Base-by-base conservation (phyloP, 2,113 vertebrate genomes). In the Sinosuthora webbiana region DNA sequence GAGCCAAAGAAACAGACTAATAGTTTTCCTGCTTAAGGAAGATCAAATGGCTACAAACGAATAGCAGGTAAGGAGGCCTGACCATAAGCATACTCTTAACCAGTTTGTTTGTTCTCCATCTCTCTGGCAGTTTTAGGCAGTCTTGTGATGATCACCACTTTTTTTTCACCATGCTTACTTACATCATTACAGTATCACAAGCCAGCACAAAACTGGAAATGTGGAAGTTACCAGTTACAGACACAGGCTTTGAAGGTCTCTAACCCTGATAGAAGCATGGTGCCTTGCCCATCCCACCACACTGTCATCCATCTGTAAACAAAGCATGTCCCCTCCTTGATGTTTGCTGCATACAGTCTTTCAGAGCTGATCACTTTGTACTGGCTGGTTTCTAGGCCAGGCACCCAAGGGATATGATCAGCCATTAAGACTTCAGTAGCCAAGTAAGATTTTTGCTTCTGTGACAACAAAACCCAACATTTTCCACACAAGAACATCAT, bases 231-330 rank as follows among this genome's bases (percentile, higher is more conserved):
- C 33, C 15, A 73, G 56, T 15, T 39, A 31, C 3, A 52, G 49
- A 56, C 27, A 37, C 3, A 56, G 16, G 25, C 37, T 76, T 76
- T 60, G 63, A 78, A 62, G 37, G 56, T 35, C 37, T 68, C 74
- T 60, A 56, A 49, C 25, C 49, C 49, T 44, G 7, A 44, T 3
- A 53, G 20, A 57, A 69, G 22, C 49, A 59, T 60, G 45, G 28
- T 57, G 22, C 62, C 59, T 68, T 78, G 82, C 39, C 57, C 74
- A 83, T 42, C 41, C 28, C 70, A 63, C n/a, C 56, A 83, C 56
- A 47, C 21, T 12, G 18, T 37, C 0, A 0, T 45, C 62, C 79
- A 39, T 5, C 56, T 50, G 30, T 45, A 67, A 83, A 63, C 7
- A 55, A 74, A 59, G 35, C 31, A 24, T 8, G 13, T 42, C 10